phyloP scores from a whole-genome alignment of 2,888 invertebrate genomes.

The Melitaea athalia region DNA sequence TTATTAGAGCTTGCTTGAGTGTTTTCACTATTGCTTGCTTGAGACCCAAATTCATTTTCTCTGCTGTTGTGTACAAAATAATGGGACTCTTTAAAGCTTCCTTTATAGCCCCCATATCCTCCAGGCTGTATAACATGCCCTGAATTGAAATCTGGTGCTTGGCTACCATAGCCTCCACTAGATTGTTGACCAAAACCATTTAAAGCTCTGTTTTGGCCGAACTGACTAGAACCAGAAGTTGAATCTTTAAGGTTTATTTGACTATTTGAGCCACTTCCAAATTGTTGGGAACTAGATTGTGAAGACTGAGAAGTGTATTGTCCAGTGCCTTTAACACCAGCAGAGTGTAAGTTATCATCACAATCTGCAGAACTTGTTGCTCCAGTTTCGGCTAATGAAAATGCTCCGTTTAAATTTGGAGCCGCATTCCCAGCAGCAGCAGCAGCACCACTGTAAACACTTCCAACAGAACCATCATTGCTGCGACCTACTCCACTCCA shows the following conservation, averaged over 20 bases:
- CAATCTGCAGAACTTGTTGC: slow-evolving; percentile 12
- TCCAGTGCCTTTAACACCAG: not conserved
- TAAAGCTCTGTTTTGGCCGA: not conserved
- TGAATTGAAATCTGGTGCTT: slow-evolving; percentile 26
- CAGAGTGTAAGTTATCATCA: slow-evolving; percentile 14
- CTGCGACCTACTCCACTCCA: slow-evolving; percentile 60
- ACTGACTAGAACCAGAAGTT: not conserved
- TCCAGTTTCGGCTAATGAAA: slow-evolving; percentile 41
- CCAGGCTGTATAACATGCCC: not conserved
- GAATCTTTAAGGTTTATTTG: slow-evolving; percentile 1
- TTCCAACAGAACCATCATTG: slow-evolving; percentile 50
- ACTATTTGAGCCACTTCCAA: slow-evolving; percentile 14
- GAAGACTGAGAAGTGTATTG: slow-evolving; percentile 8
- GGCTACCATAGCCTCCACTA: slow-evolving; percentile 21
- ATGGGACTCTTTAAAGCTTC: slow-evolving; percentile 49
- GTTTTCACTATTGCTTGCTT: slow-evolving; percentile 7
- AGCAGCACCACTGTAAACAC: slow-evolving; percentile 60
- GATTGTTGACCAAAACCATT: slow-evolving; percentile 16
- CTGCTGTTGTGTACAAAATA: slow-evolving; percentile 45
- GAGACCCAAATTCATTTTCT: slow-evolving; percentile 33
- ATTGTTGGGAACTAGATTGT: not conserved
- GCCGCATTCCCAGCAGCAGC: slow-evolving; percentile 50
- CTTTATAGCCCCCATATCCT: slow-evolving; percentile 22
- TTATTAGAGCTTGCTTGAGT: slow-evolving; percentile 23
- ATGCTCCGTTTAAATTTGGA: slow-evolving; percentile 52